Evolutionary conservation across 2,888 invertebrate species (phyloP), one percentile per base, ranked within the genome.

Genomic region (Choreutis nemorana): DNA sequence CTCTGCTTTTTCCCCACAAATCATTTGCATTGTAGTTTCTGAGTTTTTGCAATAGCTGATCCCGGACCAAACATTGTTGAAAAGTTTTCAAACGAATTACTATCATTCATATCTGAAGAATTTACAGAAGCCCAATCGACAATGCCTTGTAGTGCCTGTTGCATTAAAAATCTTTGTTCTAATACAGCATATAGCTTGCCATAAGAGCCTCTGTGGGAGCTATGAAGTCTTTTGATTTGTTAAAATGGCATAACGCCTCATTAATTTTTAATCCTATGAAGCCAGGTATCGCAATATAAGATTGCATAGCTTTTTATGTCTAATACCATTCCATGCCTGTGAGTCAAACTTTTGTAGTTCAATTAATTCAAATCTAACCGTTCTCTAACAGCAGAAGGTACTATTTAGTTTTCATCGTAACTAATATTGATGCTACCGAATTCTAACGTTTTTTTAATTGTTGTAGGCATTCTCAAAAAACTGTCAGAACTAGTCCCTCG

Each of bases 241-340:
- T 39, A 5, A 41, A 28, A 14, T 40, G 37, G 12, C 37, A 40
- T 1, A 41, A 14, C 7, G 42, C 36, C 1, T 42, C 37, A 41
- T 44, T 44, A 0, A 34, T 10, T 26, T 39, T 38, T n/a, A 41
- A 21, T 9, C 23, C 31, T 2, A 28, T 9, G 31, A 42, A 41
- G 3, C 40, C 41, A 2, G 42, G 41, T 1, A 20, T 28, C 0
- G 41, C 39, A 2, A 34, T 6, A 16, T 26, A 30, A n/a, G 33
- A 13, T 10, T 34, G 35, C 5, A 44, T 15, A 0, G 33, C 22
- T n/a, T n/a, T n/a, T n/a, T n/a, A n/a, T 22, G 30, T 32, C 14
- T 38, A 39, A 7, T 41, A 44, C 34, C 34, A 5, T 34, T 34
- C 36, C 39, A 42, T 0, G 32, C 27, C n/a, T n/a, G 28, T 3